These are phyloP conservation scores for Metallyticus violacea DNA, from an alignment of 2,888 invertebrate genomes.

Conservation along the genomic window DNA sequence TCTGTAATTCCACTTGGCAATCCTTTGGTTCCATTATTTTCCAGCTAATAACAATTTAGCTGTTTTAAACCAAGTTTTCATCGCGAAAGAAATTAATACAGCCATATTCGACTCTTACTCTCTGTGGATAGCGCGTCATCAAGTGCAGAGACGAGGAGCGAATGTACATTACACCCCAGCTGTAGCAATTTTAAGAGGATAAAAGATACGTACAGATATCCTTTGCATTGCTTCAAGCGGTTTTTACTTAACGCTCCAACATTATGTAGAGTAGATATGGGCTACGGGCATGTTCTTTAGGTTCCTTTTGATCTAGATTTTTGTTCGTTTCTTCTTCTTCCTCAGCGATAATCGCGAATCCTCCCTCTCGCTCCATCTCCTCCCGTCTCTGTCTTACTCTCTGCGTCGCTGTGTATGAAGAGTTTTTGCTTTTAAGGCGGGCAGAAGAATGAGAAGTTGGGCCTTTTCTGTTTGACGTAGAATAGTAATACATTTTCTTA, in stretches of 20 bases:
- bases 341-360: neutral
- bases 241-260: neutral
- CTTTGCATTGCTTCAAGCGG: slow-evolving; percentile 3
- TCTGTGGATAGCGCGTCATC: neutral
- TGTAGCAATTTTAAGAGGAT: slow-evolving; percentile 4
- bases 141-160: neutral
- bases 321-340: neutral
- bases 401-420: neutral
- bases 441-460: neutral
- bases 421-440: neutral
- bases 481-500: neutral
- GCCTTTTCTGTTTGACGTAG: neutral
- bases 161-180: neutral
- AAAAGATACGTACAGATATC: slow-evolving; percentile 3
- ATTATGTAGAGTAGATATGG: neutral
- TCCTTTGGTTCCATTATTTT: neutral
- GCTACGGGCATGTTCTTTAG: neutral
- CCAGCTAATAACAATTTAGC: neutral
- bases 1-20: too few species aligned
- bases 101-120: neutral
- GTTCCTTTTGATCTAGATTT: neutral
- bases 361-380: neutral
- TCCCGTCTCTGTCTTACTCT: neutral
- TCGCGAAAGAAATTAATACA: neutral
- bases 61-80: too few species aligned